Evolutionary conservation across 2,113 vertebrate species (phyloP), one percentile per base, ranked within the genome.

Genomic region (Sclerurus mexicanus): DNA sequence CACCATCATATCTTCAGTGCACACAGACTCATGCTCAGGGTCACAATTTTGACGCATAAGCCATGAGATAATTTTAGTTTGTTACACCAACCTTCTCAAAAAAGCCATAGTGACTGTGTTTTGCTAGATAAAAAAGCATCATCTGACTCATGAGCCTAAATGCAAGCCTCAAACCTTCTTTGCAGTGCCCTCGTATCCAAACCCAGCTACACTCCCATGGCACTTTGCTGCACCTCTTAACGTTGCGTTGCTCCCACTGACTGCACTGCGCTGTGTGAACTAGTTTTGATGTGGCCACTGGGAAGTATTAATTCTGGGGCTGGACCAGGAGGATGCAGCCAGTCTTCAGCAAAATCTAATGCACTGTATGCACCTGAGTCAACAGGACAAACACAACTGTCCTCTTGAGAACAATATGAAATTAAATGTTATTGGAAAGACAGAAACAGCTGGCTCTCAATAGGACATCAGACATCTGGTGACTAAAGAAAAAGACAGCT

Each of bases 81-180:
- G 35, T 76, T 64, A 64, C 37, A 75, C 14, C 35, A 25, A 40
- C 40, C 24, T 14, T 53, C 50, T 50, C 52, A 71, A 72, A 72
- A 49, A 50, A 37, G 23, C 37, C 40, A 67, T 9, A 14, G 44
- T 35, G 24, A 23, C 35, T 46, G 8, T 4, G 14, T 56, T 92
- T 78, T 66, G 15, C 62, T 46, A 87, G 93, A 87, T 39, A 68
- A 91, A 89, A 80, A 81, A 33, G n/a, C 9, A 64, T 44, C 50
- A 86, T 72, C 62, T 50, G 49, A 84, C 33, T 73, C 1, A 8
- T 12, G 31, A 85, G 30, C 23, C 44, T 27, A 35, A 82, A 63
- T 0, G 7, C 16, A 35, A 0, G 12, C 52, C 83, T 64, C 21
- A 5, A 59, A 15, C 11, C 52, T 35, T 39, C 59, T 50, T 71